Evolutionary conservation across 2,113 vertebrate genomes (phyloP).

Genomic region (Rhodinocichla rosea): DNA sequence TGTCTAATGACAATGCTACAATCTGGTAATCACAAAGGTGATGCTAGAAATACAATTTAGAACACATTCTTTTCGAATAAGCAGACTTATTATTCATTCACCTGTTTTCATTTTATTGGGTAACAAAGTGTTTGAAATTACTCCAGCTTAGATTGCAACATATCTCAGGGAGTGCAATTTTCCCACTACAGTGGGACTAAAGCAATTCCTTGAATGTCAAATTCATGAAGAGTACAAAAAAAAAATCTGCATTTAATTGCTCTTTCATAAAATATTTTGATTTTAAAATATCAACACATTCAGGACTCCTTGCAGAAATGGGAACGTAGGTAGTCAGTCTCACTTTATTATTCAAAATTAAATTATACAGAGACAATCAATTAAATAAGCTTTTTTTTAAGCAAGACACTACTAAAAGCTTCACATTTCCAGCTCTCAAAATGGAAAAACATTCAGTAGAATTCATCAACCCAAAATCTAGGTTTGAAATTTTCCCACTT

Average conservation of each 20-base stretch:
- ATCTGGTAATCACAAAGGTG: not conserved
- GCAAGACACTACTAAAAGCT: not conserved
- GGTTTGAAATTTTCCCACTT: not conserved
- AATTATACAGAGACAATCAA: not conserved
- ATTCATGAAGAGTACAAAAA: not conserved
- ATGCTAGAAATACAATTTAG: not conserved
- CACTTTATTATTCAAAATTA: not conserved
- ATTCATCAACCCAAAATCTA: not conserved
- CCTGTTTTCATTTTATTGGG: no score
- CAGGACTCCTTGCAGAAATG: not conserved
- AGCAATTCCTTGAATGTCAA: not conserved
- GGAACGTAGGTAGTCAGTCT: not conserved
- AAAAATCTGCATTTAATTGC: not conserved
- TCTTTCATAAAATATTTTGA: not conserved
- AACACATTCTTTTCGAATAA: not conserved
- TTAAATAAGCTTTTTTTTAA: not conserved
- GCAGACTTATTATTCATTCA: no score
- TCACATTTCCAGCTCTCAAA: not conserved
- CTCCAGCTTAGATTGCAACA: not conserved
- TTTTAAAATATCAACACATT: not conserved
- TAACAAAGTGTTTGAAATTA: not conserved
- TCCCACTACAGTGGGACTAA: not conserved
- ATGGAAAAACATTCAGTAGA: not conserved
- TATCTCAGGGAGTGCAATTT: not conserved
- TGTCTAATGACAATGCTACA: not conserved